These are phyloP conservation scores for Eubucco bourcierii DNA, from an alignment of 2,113 vertebrate species.

Conservation along the genomic window DNA sequence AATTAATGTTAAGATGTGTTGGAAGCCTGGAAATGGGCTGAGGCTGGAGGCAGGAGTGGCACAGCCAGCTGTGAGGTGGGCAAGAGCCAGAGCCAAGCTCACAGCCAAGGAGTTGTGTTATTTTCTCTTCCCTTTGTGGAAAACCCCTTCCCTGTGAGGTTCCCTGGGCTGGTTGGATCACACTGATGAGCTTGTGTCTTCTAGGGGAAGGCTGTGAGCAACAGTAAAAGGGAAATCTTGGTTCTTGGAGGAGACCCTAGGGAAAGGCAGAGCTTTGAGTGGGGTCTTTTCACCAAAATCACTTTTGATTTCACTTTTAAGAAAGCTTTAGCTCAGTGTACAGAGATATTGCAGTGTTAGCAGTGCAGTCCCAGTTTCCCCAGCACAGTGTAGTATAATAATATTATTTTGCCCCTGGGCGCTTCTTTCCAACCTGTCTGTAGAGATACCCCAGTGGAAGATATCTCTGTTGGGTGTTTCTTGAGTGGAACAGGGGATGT, in stretches of 20 bases:
- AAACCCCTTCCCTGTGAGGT: background rate
- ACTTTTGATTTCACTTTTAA: background rate
- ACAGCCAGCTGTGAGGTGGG: background rate
- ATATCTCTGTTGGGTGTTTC: background rate
- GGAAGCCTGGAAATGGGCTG: background rate
- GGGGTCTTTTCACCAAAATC: accelerated
- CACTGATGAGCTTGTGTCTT: accelerated
- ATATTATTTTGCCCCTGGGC: background rate
- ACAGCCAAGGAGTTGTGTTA: background rate
- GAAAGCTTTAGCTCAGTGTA: background rate
- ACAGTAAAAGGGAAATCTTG: background rate
- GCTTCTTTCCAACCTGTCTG: background rate
- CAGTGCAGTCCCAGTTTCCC: background rate
- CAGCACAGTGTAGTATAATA: background rate
- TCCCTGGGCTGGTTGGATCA: accelerated
- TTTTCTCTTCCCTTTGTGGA: background rate
- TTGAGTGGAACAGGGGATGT: background rate
- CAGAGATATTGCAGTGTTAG: background rate
- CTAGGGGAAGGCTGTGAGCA: background rate
- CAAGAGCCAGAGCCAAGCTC: background rate
- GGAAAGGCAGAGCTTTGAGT: background rate
- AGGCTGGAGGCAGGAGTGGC: background rate
- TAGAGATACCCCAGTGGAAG: background rate
- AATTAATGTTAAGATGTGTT: background rate
- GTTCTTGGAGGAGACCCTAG: background rate